A percentile compares a stretch with the other conserved stretches of the same genome.
phyloP scores from a whole-genome alignment of 1,140 invertebrate genomes.

The Drosophila punjabiensis region DNA sequence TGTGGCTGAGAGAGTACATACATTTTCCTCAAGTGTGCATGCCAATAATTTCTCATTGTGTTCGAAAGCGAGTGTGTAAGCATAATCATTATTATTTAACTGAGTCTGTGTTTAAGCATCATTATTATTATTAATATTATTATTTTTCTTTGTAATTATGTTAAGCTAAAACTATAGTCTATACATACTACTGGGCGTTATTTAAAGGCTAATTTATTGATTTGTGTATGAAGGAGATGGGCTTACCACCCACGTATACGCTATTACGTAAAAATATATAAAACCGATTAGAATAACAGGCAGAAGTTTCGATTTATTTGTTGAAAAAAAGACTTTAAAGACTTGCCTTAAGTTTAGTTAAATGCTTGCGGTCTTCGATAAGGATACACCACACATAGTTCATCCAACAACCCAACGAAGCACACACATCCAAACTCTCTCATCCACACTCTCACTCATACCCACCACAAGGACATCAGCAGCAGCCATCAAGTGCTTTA shows the following conservation, averaged over 20 bases:
- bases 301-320: slow-evolving; percentile 31
- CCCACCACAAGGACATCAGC: slow-evolving; percentile 24
- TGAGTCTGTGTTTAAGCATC: slow-evolving; percentile 47
- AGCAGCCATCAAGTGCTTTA: slow-evolving; percentile 27
- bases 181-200: slow-evolving; percentile 57
- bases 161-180: slow-evolving; percentile 51
- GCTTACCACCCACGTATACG: slow-evolving; percentile 23
- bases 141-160: slow-evolving; percentile 59
- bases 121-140: slow-evolving; percentile 40
- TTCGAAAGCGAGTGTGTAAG: slow-evolving; percentile 41
- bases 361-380: slow-evolving; percentile 45
- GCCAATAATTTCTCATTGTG: slow-evolving; percentile 52
- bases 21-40: slow-evolving; percentile 36
- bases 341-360: slow-evolving; percentile 44
- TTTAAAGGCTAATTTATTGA: slow-evolving; percentile 71
- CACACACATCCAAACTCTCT: background rate
- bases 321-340: slow-evolving; percentile 11
- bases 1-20: slow-evolving; percentile 21
- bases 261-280: slow-evolving; percentile 40
- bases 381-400: slow-evolving; percentile 12
- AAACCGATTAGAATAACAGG: slow-evolving; percentile 25
- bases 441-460: slow-evolving; percentile 27
- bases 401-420: background rate
- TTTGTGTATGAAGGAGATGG: slow-evolving; percentile 47
- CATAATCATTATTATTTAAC: slow-evolving; percentile 41